phyloP scores from a whole-genome alignment of 2,888 invertebrate species.

The Lapara coniferarum region DNA sequence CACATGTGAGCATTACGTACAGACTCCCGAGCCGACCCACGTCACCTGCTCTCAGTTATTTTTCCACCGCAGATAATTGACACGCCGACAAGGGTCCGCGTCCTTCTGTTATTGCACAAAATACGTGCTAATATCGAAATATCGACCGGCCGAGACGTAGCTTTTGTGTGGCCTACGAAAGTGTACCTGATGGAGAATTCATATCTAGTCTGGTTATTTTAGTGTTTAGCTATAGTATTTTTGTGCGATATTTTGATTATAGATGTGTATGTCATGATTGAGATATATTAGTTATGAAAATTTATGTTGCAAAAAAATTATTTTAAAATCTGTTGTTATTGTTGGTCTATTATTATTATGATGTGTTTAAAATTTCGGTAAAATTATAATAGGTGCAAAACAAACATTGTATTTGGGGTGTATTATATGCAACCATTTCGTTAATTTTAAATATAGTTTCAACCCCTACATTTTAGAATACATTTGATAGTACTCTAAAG shows the following conservation, averaged over 20 bases:
- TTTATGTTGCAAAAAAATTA: too few relatives aligned
- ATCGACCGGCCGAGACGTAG: constrained; percentile 45
- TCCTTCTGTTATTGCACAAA: constrained; percentile 34
- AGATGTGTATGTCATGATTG: neutral
- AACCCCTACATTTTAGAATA: too few relatives aligned
- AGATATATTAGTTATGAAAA: too few relatives aligned
- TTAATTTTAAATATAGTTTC: too few relatives aligned
- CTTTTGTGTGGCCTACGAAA: constrained; percentile 17
- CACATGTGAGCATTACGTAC: constrained; percentile 28
- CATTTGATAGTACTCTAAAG: too few relatives aligned
- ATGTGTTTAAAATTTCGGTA: too few relatives aligned
- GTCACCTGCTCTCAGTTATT: constrained; percentile 48
- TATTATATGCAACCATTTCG: too few relatives aligned
- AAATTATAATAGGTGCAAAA: too few relatives aligned
- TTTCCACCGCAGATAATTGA: constrained; percentile 65
- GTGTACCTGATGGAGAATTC: constrained; percentile 11
- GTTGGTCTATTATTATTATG: too few relatives aligned
- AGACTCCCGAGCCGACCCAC: constrained; percentile 41
- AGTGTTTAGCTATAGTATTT: neutral
- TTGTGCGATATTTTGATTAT: neutral
- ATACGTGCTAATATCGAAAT: constrained; percentile 41
- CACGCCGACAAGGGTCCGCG: constrained; percentile 69
- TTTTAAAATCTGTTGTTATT: too few relatives aligned
- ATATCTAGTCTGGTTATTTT: neutral
- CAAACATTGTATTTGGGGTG: too few relatives aligned